phyloP scores from a whole-genome alignment of 2,888 invertebrate species.

The Acleris cristana region DNA sequence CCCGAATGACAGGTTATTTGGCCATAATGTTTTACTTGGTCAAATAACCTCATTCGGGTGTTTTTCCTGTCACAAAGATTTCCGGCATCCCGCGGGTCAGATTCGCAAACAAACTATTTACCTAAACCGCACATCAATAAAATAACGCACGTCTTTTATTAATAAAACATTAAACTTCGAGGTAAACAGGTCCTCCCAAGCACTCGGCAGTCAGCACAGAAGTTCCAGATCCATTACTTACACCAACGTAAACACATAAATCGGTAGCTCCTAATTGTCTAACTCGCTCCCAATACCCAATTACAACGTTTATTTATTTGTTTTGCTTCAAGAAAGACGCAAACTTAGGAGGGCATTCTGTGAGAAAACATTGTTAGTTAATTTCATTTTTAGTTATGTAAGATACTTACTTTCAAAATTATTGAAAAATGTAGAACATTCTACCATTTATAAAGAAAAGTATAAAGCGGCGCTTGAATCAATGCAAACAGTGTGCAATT shows the following conservation, averaged over 20 bases:
- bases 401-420: no score
- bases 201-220: slow-evolving; percentile 11
- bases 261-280: slow-evolving; percentile 67
- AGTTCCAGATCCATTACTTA: slow-evolving; percentile 40
- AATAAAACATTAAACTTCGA: background rate
- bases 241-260: slow-evolving; percentile 71
- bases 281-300: slow-evolving; percentile 59
- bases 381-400: background rate
- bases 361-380: background rate
- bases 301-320: slow-evolving; percentile 68
- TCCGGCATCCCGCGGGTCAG: no score
- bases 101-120: no score
- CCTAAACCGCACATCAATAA: no score
- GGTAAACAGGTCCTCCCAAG: no score
- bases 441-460: background rate
- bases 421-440: background rate
- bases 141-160: background rate
- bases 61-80: no score
- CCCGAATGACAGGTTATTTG: no score
- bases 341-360: slow-evolving; percentile 7
- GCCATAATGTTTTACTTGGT: no score
- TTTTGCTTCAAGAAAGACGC: slow-evolving; percentile 49
- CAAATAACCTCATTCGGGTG: no score
- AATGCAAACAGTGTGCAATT: background rate
- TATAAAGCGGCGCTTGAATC: background rate